Evolutionary conservation across 2,113 vertebrate species (phyloP).

Genomic region (Neogale vison): DNA sequence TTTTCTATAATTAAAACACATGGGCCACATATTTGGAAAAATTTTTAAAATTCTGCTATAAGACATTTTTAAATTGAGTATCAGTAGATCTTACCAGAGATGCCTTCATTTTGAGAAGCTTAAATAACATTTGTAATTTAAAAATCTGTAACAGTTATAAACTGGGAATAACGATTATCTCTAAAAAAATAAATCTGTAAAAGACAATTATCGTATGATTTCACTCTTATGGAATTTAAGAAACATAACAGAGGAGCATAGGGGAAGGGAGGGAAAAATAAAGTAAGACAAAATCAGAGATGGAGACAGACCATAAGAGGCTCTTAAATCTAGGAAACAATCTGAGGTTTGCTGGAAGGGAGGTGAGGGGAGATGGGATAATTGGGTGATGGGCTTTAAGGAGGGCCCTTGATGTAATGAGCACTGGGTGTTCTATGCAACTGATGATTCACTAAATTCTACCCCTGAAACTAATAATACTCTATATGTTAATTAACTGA

Average conservation of each 20-base stretch:
- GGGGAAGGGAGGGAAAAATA: not conserved
- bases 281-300: not conserved
- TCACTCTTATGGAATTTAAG: not conserved
- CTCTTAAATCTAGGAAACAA: not conserved
- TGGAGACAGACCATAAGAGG: not conserved
- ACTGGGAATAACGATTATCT: not conserved
- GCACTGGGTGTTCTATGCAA: not conserved
- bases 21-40: not conserved
- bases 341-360: not conserved
- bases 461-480: not conserved
- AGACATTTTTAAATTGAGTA: not conserved
- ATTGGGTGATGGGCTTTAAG: not conserved
- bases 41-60: not conserved
- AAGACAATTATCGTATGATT: not conserved
- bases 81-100: not conserved
- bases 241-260: not conserved
- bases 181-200: conserved; percentile 14
- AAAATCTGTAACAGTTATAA: not conserved
- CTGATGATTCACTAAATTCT: not conserved
- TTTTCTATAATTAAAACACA: not conserved
- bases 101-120: not conserved
- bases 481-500: not conserved
- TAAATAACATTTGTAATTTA: not conserved
- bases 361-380: not conserved
- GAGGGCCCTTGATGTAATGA: not conserved